Conservation (phyloP, 2,113 vertebrate genomes). For the Chionis minor region DNA sequence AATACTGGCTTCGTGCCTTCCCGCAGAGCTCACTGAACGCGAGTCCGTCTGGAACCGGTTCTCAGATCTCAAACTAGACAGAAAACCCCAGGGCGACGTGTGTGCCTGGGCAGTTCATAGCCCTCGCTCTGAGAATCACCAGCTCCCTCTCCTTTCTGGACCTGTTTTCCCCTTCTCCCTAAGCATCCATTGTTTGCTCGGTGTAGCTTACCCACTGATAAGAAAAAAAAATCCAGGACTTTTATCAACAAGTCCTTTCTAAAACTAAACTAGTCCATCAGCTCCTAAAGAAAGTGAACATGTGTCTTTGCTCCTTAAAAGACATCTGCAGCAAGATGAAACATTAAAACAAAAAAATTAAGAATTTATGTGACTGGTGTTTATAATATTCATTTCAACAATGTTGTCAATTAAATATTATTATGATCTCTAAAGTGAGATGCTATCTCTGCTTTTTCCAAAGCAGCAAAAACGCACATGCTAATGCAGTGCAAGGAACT, state of each 20-base stretch:
- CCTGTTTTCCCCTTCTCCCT: not conserved
- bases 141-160: not conserved
- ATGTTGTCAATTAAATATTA: conserved; percentile 40
- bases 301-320: not conserved
- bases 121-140: not conserved
- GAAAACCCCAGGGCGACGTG: not conserved
- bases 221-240: not conserved
- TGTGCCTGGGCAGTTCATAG: accelerated
- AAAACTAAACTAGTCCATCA: not conserved
- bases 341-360: not conserved
- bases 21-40: not conserved
- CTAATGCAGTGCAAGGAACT: not conserved
- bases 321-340: conserved; percentile 20
- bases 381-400: conserved; percentile 31
- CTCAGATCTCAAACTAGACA: too few relatives aligned
- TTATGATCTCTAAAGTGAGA: conserved; percentile 5
- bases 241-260: not conserved
- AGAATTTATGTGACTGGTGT: not conserved
- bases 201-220: not conserved
- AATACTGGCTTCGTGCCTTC: not conserved
- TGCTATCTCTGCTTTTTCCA: conserved; percentile 32
- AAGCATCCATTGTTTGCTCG: not conserved
- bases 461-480: not conserved
- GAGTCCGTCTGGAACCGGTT: not conserved
- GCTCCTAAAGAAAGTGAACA: not conserved